A percentile compares a stretch with the other conserved stretches of the same genome.
Conservation (phyloP, 2,113 vertebrate genomes). For the Genyomyrus donnyi region DNA sequence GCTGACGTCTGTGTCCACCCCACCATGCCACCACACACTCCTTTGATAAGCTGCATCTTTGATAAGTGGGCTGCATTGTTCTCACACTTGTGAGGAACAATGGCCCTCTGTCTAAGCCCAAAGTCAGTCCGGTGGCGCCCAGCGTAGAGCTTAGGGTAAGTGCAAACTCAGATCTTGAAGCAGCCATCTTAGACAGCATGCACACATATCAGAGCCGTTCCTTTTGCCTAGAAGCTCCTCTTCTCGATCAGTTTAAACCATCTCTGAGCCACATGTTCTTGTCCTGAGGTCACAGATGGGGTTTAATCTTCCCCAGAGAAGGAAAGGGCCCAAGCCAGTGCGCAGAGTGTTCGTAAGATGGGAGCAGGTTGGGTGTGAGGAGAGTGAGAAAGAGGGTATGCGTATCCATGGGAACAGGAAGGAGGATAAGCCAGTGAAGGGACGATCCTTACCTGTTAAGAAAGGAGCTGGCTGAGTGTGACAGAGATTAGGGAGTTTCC, state of each 20-base stretch:
- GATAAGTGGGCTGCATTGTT: constrained; percentile 4
- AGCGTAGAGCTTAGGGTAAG: not conserved
- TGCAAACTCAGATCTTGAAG: not conserved
- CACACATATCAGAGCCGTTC: not conserved
- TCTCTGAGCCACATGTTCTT: not conserved
- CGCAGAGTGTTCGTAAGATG: not conserved
- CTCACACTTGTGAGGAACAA: not conserved
- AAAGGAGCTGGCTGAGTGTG: not conserved
- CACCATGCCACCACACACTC: not conserved
- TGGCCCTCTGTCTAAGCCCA: not conserved
- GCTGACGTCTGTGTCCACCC: not conserved
- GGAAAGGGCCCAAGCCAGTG: not conserved
- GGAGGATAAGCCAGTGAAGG: not conserved
- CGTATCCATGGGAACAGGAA: not conserved
- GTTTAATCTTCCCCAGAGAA: not conserved
- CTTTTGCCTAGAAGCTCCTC: not conserved
- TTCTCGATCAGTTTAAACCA: not conserved
- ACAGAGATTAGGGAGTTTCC: not conserved
- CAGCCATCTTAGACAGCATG: not conserved
- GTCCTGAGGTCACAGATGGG: not conserved
- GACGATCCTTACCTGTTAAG: not conserved
- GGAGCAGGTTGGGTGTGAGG: not conserved
- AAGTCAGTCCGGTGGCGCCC: not conserved
- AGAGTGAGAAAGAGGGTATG: not conserved
- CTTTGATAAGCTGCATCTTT: not conserved